Conservation (phyloP, 2,797 vertebrate species). For the Columba guinea region DNA sequence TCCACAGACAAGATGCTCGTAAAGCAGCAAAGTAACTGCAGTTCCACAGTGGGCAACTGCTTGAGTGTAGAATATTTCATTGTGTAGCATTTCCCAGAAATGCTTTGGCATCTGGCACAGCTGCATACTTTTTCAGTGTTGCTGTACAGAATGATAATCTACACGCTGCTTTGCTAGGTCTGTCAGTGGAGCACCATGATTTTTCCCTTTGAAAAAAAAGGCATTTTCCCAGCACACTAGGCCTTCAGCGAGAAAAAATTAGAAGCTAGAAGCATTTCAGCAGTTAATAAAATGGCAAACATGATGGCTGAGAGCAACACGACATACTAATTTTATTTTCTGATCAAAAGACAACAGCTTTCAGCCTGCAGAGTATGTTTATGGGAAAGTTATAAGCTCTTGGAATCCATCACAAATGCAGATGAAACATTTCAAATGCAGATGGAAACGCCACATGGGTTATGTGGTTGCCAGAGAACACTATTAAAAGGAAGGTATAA, state of each 20-base stretch:
- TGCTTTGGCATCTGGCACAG: neutral
- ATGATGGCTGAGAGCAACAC: neutral
- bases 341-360: conserved; percentile 11
- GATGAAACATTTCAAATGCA: conserved; percentile 9
- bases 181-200: neutral
- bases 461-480: neutral
- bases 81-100: neutral
- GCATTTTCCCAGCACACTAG: neutral
- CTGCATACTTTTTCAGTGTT: neutral
- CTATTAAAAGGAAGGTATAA: conserved; percentile 17
- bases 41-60: neutral
- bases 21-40: conserved; percentile 23
- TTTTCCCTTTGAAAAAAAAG: neutral
- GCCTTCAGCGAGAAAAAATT: neutral
- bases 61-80: neutral
- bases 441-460: conserved; percentile 17
- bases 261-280: neutral
- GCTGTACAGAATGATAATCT: neutral
- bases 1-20: neutral
- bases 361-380: conserved; percentile 5
- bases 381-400: neutral
- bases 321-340: neutral
- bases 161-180: neutral
- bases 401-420: conserved; percentile 1
- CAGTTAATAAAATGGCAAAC: neutral